phyloP scores from a whole-genome alignment of 2,888 invertebrate genomes.

The Lasius fuliginosus region DNA sequence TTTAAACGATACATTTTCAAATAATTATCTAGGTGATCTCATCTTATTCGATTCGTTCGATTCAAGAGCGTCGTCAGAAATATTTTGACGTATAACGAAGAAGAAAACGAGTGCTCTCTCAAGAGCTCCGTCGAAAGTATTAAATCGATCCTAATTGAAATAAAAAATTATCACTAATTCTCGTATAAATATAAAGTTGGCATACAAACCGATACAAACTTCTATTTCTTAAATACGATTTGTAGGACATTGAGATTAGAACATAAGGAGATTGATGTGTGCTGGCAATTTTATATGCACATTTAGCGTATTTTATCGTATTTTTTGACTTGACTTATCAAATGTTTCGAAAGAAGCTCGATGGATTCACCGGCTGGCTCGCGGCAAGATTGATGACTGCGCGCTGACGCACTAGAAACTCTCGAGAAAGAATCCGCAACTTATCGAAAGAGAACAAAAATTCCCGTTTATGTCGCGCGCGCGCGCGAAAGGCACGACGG shows the following conservation, averaged over 20 bases:
- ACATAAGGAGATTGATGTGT: conserved; percentile 12
- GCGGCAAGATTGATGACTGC: conserved; percentile 38
- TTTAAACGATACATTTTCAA: neutral
- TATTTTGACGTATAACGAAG: neutral
- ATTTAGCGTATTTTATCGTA: conserved; percentile 34
- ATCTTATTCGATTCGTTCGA: neutral
- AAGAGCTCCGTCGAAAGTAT: neutral
- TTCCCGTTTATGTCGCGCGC: neutral
- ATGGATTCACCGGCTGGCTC: conserved; percentile 25
- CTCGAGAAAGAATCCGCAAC: conserved; percentile 34
- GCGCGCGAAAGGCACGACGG: neutral
- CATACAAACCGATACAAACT: neutral
- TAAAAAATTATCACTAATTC: neutral
- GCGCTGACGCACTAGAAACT: conserved; percentile 47
- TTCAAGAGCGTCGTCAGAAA: neutral
- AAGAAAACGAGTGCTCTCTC: neutral
- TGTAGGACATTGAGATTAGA: neutral
- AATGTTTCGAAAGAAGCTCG: conserved; percentile 42
- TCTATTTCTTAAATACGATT: neutral
- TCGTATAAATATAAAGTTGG: neutral
- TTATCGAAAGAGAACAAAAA: conserved; percentile 50
- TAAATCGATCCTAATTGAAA: neutral
- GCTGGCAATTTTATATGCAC: conserved; percentile 23
- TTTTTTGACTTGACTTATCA: conserved; percentile 42
- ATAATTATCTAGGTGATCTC: neutral